These are phyloP conservation scores for Chelon auratus DNA, from an alignment of 2,797 vertebrate genomes.

Conservation along the genomic window DNA sequence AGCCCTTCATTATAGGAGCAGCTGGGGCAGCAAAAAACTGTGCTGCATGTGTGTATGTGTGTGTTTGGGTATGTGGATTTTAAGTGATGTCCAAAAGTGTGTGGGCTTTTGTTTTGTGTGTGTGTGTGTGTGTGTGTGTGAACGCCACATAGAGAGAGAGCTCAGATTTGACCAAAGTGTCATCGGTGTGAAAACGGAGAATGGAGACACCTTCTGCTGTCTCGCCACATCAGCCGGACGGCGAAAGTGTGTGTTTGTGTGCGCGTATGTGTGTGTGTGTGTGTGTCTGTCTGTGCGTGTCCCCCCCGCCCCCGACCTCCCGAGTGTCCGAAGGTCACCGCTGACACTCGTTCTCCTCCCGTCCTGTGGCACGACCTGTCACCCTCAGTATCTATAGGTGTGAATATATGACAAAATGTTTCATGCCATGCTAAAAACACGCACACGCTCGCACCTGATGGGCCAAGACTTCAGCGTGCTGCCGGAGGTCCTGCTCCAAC, in stretches of 20 bases:
- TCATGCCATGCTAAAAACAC: conserved; percentile 22
- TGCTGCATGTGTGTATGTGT: conserved; percentile 39
- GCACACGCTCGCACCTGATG: conserved; percentile 80
- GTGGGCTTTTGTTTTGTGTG: conserved; percentile 56
- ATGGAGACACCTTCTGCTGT: conserved; percentile 56
- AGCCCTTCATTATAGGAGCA: conserved; percentile 79
- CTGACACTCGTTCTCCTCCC: conserved; percentile 53
- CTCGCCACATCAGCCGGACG: conserved; percentile 58
- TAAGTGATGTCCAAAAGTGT: conserved; percentile 52
- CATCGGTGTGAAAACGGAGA: conserved; percentile 65
- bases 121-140: conserved; percentile 33
- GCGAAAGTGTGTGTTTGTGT: conserved; percentile 14
- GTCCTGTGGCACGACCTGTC: conserved; percentile 71
- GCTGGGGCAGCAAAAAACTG: conserved; percentile 63
- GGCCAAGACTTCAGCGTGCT: conserved; percentile 85
- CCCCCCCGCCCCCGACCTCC: conserved; percentile 22
- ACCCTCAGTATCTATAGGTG: conserved; percentile 62
- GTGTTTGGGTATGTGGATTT: conserved; percentile 60
- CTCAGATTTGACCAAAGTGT: conserved; percentile 68
- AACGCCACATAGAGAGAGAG: conserved; percentile 30
- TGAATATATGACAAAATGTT: conserved; percentile 73
- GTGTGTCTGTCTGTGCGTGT: conserved; percentile 10
- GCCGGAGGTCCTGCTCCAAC: conserved; percentile 86
- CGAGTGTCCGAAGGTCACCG: conserved; percentile 55
- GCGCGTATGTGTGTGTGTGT: conserved; percentile 1